Conservation (phyloP, 2,888 invertebrate species). For the Apamea sordens region DNA sequence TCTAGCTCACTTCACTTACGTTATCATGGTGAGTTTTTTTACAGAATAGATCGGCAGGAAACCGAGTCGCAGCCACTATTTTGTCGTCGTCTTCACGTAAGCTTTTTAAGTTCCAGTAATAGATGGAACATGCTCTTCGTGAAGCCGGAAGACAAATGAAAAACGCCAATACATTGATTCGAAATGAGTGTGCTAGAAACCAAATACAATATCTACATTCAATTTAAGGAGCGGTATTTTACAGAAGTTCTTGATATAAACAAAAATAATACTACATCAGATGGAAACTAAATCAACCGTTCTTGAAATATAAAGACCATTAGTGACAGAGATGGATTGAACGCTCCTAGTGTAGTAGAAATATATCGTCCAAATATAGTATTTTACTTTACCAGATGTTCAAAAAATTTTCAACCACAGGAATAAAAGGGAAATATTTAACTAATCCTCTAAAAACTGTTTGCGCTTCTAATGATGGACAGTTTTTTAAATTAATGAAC, state of each 20-base stretch:
- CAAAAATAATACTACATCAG: constrained; percentile 7
- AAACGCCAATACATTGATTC: neutral
- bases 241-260: neutral
- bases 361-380: constrained; percentile 31
- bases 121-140: too few species aligned
- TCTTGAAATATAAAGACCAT: constrained; percentile 33
- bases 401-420: neutral
- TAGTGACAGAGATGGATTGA: constrained; percentile 44
- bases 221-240: neutral
- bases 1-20: too few species aligned
- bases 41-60: neutral
- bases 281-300: constrained; percentile 19
- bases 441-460: too few species aligned
- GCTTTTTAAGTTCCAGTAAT: neutral
- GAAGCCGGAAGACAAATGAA: too few species aligned
- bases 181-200: neutral
- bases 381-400: constrained; percentile 23
- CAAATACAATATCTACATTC: neutral
- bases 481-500: too few species aligned
- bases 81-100: too few species aligned
- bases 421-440: neutral
- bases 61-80: neutral
- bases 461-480: too few species aligned
- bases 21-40: too few species aligned
- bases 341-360: constrained; percentile 6